phyloP scores from a whole-genome alignment of 1,140 invertebrate species.

The Eufriesea mexicana region DNA sequence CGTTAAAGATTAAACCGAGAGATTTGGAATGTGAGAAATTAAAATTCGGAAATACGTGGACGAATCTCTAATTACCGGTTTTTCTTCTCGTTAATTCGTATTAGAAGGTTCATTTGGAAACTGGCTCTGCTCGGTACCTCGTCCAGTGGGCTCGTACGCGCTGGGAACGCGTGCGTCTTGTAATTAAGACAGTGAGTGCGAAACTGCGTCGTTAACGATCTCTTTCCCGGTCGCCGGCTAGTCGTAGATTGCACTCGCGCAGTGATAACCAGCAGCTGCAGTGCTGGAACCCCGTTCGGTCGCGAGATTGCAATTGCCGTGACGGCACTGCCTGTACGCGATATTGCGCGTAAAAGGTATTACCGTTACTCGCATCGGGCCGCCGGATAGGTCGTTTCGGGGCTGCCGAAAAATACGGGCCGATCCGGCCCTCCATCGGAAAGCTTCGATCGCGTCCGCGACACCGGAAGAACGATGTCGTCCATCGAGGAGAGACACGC shows the following conservation, averaged over 20 bases:
- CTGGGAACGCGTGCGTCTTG: conserved; percentile 1
- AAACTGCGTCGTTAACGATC: conserved; percentile 53
- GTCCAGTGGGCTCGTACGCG: not conserved
- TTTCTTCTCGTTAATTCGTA: too few relatives aligned
- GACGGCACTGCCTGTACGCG: conserved; percentile 50
- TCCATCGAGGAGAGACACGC: not conserved
- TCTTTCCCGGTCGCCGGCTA: conserved; percentile 24
- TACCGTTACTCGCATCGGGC: conserved; percentile 14
- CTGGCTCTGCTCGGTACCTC: too few relatives aligned
- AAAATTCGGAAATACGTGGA: too few relatives aligned
- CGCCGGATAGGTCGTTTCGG: conserved; percentile 4
- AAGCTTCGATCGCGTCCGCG: not conserved
- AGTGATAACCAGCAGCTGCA: conserved; percentile 73
- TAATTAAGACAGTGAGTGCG: conserved; percentile 59
- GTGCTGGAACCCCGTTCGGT: conserved; percentile 34
- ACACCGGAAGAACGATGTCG: not conserved
- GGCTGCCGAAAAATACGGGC: not conserved
- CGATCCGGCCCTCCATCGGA: not conserved
- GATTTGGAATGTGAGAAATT: too few relatives aligned
- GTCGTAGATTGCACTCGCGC: conserved; percentile 63
- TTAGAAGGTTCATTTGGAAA: too few relatives aligned
- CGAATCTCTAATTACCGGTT: too few relatives aligned
- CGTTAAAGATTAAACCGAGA: too few relatives aligned
- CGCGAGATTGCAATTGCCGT: conserved; percentile 48
- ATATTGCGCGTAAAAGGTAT: conserved; percentile 30